phyloP scores from a whole-genome alignment of 2,888 invertebrate genomes.

The Macrostomum cliftonense region DNA sequence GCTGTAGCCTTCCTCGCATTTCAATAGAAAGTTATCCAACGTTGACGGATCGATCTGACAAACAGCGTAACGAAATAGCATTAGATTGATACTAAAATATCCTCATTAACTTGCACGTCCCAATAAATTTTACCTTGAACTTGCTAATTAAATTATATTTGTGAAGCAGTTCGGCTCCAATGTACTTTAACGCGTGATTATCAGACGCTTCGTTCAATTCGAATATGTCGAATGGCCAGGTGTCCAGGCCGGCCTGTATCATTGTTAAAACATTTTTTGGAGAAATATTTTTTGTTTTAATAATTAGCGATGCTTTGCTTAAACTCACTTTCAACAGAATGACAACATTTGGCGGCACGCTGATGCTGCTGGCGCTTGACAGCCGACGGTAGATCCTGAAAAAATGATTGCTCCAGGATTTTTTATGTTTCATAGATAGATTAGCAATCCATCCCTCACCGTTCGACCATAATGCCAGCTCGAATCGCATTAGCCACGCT shows the following conservation, averaged over 20 bases:
- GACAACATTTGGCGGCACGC: slow-evolving; percentile 68
- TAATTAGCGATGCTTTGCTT: no score
- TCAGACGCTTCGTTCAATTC: slow-evolving; percentile 2
- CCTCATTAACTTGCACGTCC: no score
- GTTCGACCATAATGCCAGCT: slow-evolving; percentile 72
- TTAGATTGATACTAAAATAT: no score
- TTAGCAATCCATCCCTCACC: neutral
- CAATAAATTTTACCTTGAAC: slow-evolving; percentile 55
- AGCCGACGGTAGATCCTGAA: slow-evolving; percentile 48
- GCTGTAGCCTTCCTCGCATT: slow-evolving; percentile 46
- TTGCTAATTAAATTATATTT: slow-evolving; percentile 1
- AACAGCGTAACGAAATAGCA: no score
- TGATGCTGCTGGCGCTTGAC: slow-evolving; percentile 48
- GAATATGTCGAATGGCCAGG: slow-evolving; percentile 9
- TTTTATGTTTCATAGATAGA: no score
- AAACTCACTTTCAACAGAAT: slow-evolving; percentile 40
- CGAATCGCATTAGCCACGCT: slow-evolving; percentile 77
- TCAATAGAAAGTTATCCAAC: slow-evolving; percentile 65
- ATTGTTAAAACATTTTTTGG: no score
- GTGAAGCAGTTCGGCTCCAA: slow-evolving; percentile 7
- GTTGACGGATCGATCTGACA: slow-evolving; percentile 57
- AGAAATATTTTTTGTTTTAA: no score
- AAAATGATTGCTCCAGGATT: no score
- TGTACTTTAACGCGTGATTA: slow-evolving; percentile 41
- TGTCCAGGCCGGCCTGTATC: slow-evolving; percentile 15